Evolutionary conservation across 2,113 vertebrate genomes (phyloP).

Genomic region (Merops nubicus): DNA sequence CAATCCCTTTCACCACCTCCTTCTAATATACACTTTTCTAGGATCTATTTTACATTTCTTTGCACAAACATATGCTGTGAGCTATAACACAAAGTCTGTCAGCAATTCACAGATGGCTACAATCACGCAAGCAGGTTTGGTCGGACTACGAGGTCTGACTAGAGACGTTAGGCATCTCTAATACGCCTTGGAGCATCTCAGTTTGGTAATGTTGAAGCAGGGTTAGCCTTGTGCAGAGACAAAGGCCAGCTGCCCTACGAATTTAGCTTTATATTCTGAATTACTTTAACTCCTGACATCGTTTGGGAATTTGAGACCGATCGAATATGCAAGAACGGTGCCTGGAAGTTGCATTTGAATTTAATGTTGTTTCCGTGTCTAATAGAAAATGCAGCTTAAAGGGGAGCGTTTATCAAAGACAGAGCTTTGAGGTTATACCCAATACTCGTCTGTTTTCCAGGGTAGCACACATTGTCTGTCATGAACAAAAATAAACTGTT

Average conservation of each 20-base stretch:
- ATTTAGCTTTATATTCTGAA: neutral
- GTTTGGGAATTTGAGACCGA: neutral
- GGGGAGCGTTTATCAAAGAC: neutral
- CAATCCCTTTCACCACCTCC: neutral
- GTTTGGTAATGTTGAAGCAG: neutral
- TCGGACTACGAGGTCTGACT: neutral
- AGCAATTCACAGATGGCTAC: neutral
- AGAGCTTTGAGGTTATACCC: neutral
- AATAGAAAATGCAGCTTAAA: neutral
- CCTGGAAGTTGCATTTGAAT: neutral
- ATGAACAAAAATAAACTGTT: neutral
- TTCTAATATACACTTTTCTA: neutral
- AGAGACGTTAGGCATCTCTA: neutral
- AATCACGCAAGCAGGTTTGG: neutral
- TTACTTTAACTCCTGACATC: neutral
- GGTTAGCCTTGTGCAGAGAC: neutral
- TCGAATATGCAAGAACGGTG: neutral
- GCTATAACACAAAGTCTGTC: neutral
- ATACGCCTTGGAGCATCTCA: neutral
- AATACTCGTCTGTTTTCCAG: neutral
- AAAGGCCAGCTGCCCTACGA: neutral
- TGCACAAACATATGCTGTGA: neutral
- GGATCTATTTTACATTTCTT: neutral
- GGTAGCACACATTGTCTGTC: rapidly evolving
- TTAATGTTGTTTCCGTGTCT: neutral